These are phyloP conservation scores for Lycophotia porphyrea DNA, from an alignment of 2,888 invertebrate species.

Conservation along the genomic window DNA sequence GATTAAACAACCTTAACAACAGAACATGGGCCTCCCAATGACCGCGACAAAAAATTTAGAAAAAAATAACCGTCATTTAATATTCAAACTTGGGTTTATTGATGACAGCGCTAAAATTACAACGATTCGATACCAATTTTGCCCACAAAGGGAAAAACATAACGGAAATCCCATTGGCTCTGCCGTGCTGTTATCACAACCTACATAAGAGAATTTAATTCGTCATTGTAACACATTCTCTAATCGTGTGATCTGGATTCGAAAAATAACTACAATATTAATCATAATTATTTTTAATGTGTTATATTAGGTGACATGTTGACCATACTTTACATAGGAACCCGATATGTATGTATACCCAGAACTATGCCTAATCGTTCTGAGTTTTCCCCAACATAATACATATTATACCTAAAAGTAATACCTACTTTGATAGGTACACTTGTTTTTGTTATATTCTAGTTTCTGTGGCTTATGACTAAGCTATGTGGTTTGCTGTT, in stretches of 20 bases:
- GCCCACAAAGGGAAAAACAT: conserved; percentile 57
- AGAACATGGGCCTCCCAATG: conserved; percentile 14
- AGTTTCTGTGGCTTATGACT: conserved; percentile 27
- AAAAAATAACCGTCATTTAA: not conserved
- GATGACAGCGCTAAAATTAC: conserved; percentile 42
- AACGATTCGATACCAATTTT: conserved; percentile 51
- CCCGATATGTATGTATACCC: not conserved
- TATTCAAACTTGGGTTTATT: conserved; percentile 20
- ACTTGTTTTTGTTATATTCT: not conserved
- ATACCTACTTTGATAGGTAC: conserved; percentile 1
- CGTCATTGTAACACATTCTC: conserved; percentile 58
- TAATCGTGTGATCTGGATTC: conserved; percentile 64
- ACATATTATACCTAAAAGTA: not conserved
- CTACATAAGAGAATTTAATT: conserved; percentile 62
- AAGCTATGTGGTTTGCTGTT: conserved; percentile 37
- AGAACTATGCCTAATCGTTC: not conserved
- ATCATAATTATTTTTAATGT: conserved; percentile 26
- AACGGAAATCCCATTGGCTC: conserved; percentile 66
- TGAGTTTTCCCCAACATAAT: conserved; percentile 19
- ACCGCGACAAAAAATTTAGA: not conserved
- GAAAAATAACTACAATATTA: conserved; percentile 17
- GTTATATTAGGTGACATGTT: conserved; percentile 7
- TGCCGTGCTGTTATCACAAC: conserved; percentile 66
- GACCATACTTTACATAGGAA: not conserved
- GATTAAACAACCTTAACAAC: not conserved